phyloP scores from a whole-genome alignment of 2,113 vertebrate genomes.

The Tinamus guttatus region DNA sequence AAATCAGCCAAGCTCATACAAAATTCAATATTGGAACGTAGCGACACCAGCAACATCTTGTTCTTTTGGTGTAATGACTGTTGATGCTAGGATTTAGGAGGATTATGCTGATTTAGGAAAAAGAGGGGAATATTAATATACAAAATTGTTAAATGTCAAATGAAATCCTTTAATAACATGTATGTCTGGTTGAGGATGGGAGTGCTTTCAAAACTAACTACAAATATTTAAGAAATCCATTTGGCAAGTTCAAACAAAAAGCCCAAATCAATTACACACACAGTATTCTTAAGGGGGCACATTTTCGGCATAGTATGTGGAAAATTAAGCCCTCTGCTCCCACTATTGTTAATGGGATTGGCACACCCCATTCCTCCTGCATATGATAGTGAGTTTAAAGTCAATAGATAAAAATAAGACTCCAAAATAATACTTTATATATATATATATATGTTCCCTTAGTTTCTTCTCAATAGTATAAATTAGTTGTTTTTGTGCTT shows the following conservation, averaged over 20 bases:
- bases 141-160: conserved; percentile 82
- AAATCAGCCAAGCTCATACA: conserved; percentile 69
- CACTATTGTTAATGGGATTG: conserved; percentile 40
- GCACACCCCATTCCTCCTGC: conserved; percentile 54
- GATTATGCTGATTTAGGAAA: conserved; percentile 77
- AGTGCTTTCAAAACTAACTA: conserved; percentile 77
- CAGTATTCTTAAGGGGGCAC: conserved; percentile 62
- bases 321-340: conserved; percentile 60
- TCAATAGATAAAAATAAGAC: conserved; percentile 13
- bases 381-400: conserved; percentile 36
- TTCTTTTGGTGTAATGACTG: conserved; percentile 78
- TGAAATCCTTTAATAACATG: conserved; percentile 81
- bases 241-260: conserved; percentile 80
- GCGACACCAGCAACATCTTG: conserved; percentile 74
- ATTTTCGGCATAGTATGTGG: conserved; percentile 54
- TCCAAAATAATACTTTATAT: conserved; percentile 31
- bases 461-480: background rate
- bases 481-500: background rate
- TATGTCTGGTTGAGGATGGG: conserved; percentile 75
- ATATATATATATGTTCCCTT: no score
- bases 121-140: conserved; percentile 81
- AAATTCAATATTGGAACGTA: conserved; percentile 47
- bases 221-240: conserved; percentile 79
- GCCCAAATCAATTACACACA: conserved; percentile 69
- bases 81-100: conserved; percentile 78